Conservation (phyloP, 2,113 vertebrate species). For the Gymnarchus niloticus region DNA sequence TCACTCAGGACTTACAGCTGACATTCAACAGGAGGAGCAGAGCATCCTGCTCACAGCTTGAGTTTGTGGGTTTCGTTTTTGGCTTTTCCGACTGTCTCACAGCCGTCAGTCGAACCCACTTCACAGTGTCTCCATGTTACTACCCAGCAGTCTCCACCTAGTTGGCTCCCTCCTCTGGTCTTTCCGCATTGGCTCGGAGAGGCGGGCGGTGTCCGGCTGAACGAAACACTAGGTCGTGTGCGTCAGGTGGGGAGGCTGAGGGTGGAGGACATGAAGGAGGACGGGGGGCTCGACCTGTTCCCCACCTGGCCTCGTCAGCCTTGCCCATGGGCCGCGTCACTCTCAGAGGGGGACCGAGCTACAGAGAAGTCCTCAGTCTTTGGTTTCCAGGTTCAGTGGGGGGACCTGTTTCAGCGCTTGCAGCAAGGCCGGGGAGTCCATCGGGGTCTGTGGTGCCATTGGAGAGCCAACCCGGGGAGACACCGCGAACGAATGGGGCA, state of each 20-base stretch:
- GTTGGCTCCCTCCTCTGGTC: background rate
- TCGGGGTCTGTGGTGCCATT: constrained; percentile 54
- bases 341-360: background rate
- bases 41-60: constrained; percentile 14
- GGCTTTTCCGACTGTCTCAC: background rate
- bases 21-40: constrained; percentile 52
- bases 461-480: constrained; percentile 80
- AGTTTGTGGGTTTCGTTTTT: constrained; percentile 17
- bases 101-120: constrained; percentile 37
- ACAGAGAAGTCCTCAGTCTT: constrained; percentile 72
- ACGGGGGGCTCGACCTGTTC: background rate
- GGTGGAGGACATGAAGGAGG: constrained; percentile 22
- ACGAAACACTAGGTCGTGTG: background rate
- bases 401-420: constrained; percentile 83
- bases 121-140: constrained; percentile 55
- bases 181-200: background rate
- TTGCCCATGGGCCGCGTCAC: background rate
- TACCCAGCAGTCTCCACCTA: constrained; percentile 24
- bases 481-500: constrained; percentile 66
- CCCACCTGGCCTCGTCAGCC: background rate
- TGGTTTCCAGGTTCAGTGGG: constrained; percentile 84
- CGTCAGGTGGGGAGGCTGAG: constrained; percentile 15
- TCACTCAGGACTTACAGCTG: constrained; percentile 54
- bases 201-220: constrained; percentile 15
- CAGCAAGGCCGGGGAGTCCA: constrained; percentile 78